Conservation (phyloP, 2,797 vertebrate species). For the Falco rusticolus region DNA sequence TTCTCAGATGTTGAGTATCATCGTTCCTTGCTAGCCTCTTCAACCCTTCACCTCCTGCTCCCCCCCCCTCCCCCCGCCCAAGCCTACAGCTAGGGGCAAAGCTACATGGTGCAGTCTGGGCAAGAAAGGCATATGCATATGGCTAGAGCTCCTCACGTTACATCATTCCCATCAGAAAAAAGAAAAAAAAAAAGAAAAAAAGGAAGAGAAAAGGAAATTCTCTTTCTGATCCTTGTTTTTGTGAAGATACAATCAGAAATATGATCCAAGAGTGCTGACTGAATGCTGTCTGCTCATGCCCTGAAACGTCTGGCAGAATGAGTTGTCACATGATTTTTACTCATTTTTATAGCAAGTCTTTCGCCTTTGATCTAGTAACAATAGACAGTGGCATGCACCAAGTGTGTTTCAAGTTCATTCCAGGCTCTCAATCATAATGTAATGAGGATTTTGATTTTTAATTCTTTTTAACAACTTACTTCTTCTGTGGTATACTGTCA, state of each 20-base stretch:
- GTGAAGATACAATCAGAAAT: conserved; percentile 59
- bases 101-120: rapidly evolving
- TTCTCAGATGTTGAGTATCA: not conserved
- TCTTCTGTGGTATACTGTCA: not conserved
- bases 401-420: not conserved
- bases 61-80: not conserved
- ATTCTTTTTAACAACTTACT: not conserved
- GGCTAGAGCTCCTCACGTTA: not conserved
- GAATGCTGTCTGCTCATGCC: conserved; percentile 41
- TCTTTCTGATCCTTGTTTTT: conserved; percentile 28
- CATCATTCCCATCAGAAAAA: not conserved
- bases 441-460: not conserved
- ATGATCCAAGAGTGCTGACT: conserved; percentile 26
- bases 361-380: conserved; percentile 54
- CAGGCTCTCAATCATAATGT: not conserved
- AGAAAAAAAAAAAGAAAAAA: too few species aligned
- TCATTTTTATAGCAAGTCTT: conserved; percentile 27
- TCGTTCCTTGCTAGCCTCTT: not conserved
- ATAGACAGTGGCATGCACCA: conserved; percentile 2
- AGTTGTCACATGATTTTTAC: conserved; percentile 11
- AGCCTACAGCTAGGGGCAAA: not conserved
- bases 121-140: not conserved
- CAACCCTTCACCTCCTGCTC: not conserved
- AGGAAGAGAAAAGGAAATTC: conserved; percentile 10
- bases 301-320: conserved; percentile 19